These are phyloP conservation scores for Sminthurinus aureus DNA, from an alignment of 2,888 invertebrate species.

Conservation along the genomic window DNA sequence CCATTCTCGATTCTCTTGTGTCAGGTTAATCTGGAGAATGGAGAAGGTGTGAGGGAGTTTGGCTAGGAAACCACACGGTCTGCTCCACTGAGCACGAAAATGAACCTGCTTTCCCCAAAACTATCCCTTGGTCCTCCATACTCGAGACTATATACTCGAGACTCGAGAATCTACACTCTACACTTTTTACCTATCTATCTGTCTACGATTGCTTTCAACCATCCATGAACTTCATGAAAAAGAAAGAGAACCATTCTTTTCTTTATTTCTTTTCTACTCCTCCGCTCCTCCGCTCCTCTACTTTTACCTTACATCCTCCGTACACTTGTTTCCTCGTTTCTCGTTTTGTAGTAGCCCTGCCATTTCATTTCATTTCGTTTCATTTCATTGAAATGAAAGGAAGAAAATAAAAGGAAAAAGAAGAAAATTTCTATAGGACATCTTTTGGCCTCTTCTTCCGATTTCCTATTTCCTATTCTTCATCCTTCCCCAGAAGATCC, in stretches of 20 bases:
- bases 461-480: background rate
- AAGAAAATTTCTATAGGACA: background rate
- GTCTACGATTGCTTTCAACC: slow-evolving; percentile 47
- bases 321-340: background rate
- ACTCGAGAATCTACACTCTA: too few relatives aligned
- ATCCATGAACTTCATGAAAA: slow-evolving; percentile 45
- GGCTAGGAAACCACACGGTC: slow-evolving; percentile 51
- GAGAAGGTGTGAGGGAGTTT: slow-evolving; percentile 29
- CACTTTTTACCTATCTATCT: too few relatives aligned
- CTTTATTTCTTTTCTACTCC: background rate
- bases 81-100: slow-evolving; percentile 60
- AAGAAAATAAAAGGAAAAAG: background rate
- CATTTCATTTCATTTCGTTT: background rate
- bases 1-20: background rate
- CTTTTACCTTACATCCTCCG: background rate
- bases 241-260: slow-evolving; percentile 9
- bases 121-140: background rate
- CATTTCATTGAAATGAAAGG: background rate
- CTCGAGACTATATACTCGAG: too few relatives aligned
- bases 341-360: background rate
- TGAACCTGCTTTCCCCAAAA: slow-evolving; percentile 53
- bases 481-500: background rate
- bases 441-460: background rate
- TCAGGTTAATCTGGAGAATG: slow-evolving; percentile 32
- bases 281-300: background rate